Percentiles rank a stretch among this genome's conserved stretches.
Evolutionary conservation across 2,113 vertebrate species (phyloP).

Genomic region (Bombycilla garrulus): DNA sequence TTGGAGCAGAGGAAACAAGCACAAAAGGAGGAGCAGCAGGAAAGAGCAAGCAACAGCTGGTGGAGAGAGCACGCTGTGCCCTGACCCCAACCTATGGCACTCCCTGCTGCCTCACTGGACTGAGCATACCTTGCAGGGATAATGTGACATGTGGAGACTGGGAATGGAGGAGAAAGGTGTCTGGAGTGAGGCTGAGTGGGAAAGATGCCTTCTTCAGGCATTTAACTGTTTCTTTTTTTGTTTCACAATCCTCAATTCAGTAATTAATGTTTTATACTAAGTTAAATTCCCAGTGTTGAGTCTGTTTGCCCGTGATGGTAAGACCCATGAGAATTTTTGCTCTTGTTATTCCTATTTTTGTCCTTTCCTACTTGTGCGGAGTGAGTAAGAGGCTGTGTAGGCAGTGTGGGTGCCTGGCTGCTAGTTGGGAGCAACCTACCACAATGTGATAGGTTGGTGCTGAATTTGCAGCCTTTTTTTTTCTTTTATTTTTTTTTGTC

Average conservation of each 20-base stretch:
- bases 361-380: neutral
- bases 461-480: neutral
- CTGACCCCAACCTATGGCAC: rapidly evolving
- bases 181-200: neutral
- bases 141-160: neutral
- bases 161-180: neutral
- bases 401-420: neutral
- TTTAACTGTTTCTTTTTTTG: neutral
- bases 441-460: neutral
- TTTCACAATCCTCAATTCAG: neutral
- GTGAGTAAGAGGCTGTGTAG: neutral
- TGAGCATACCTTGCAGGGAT: neutral
- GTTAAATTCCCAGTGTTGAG: neutral
- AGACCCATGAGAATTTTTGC: neutral
- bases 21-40: neutral
- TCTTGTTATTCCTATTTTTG: neutral
- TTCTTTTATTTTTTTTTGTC: neutral
- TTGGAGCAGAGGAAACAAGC: neutral
- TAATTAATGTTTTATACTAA: neutral
- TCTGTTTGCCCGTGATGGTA: neutral
- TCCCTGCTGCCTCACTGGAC: rapidly evolving
- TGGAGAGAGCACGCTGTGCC: neutral
- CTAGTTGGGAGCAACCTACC: neutral
- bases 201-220: neutral
- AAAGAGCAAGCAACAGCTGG: neutral